Percentiles rank a stretch among this genome's conserved stretches.
Conservation (phyloP, 2,888 invertebrate species). For the Acronicta psi region DNA sequence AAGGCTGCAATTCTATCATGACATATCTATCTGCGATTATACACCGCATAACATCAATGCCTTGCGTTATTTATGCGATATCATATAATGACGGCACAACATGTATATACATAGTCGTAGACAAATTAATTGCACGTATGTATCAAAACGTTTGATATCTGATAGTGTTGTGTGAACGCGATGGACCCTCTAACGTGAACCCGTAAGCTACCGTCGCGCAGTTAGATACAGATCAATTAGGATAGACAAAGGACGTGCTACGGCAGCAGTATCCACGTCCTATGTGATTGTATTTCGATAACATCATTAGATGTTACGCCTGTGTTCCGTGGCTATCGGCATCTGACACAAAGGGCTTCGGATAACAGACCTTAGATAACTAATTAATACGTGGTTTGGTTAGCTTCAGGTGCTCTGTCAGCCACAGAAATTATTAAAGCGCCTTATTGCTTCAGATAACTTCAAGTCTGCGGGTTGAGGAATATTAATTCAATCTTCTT, state of each 20-base stretch:
- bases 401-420: too few relatives aligned
- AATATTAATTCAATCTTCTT: background rate
- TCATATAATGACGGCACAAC: background rate
- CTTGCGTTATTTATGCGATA: constrained; percentile 28
- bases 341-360: constrained; percentile 2
- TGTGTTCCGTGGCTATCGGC: background rate
- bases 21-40: constrained; percentile 17
- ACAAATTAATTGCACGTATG: constrained; percentile 1
- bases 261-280: background rate
- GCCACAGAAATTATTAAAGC: background rate
- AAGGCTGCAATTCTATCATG: constrained; percentile 28
- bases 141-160: constrained; percentile 4
- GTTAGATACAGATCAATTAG: background rate
- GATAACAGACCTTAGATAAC: background rate
- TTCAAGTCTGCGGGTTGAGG: background rate
- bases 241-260: constrained; percentile 5
- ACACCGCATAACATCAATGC: constrained; percentile 2
- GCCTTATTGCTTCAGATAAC: background rate
- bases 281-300: background rate
- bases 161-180: background rate
- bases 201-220: background rate
- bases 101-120: background rate
- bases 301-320: background rate
- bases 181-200: background rate
- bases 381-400: constrained; percentile 1